Conservation (phyloP, 2,113 vertebrate genomes). For the Neotragus pygmaeus region DNA sequence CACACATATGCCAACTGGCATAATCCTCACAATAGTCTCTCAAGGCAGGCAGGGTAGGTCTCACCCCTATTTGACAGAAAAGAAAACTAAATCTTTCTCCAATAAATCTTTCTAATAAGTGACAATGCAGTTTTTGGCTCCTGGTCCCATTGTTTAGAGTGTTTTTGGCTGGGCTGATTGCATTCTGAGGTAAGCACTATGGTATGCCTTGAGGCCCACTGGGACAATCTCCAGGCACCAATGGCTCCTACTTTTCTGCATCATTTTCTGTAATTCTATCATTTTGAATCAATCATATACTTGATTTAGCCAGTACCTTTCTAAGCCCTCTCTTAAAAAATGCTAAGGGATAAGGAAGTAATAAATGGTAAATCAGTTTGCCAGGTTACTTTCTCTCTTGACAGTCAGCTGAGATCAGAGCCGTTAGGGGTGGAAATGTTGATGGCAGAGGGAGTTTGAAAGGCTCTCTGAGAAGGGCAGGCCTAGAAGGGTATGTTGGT, state of each 20-base stretch:
- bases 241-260: background rate
- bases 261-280: slow-evolving; percentile 8
- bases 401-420: background rate
- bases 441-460: background rate
- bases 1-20: background rate
- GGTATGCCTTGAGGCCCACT: background rate
- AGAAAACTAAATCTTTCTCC: background rate
- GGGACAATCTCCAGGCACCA: background rate
- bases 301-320: background rate
- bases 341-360: background rate
- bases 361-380: background rate
- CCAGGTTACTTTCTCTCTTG: background rate
- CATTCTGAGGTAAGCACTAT: background rate
- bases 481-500: background rate
- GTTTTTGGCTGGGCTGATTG: background rate
- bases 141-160: background rate
- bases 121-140: background rate
- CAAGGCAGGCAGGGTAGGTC: background rate
- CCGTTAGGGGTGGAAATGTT: background rate
- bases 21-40: background rate
- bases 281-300: background rate
- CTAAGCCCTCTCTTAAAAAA: background rate
- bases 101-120: background rate
- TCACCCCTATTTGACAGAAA: background rate
- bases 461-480: background rate